Percentiles rank a stretch among this genome's conserved stretches.
phyloP scores from a whole-genome alignment of 2,797 vertebrate genomes.

The Geotrypetes seraphini region DNA sequence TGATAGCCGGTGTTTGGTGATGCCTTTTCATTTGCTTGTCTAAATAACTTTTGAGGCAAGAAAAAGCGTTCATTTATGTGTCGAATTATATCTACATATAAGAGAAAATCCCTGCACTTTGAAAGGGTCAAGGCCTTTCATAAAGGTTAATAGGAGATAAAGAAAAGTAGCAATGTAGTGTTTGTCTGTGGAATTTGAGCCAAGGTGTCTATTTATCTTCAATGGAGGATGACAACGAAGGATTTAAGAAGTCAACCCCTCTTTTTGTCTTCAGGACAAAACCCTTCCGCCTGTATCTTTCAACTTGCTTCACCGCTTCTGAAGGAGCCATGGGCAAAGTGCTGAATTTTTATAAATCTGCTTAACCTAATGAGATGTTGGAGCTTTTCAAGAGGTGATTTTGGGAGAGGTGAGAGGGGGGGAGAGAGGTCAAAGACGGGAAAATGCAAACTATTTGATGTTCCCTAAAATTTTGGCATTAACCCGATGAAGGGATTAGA shows the following conservation, averaged over 20 bases:
- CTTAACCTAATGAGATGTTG: slow-evolving; percentile 93
- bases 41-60: slow-evolving; percentile 28
- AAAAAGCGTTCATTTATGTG: slow-evolving; percentile 15
- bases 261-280: slow-evolving; percentile 82
- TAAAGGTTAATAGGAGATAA: slow-evolving; percentile 28
- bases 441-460: slow-evolving; percentile 4
- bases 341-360: slow-evolving; percentile 92
- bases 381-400: slow-evolving; percentile 69
- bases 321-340: slow-evolving; percentile 58
- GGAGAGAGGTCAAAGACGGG: not conserved
- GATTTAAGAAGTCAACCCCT: slow-evolving; percentile 82
- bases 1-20: not conserved
- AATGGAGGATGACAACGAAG: slow-evolving; percentile 68
- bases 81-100: slow-evolving; percentile 18
- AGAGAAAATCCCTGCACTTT: slow-evolving; percentile 13
- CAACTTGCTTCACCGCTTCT: slow-evolving; percentile 54
- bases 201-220: slow-evolving; percentile 47
- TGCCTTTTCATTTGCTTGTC: slow-evolving; percentile 21
- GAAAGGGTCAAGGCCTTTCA: slow-evolving; percentile 21
- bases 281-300: slow-evolving; percentile 68
- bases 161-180: slow-evolving; percentile 19
- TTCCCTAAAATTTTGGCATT: too few species aligned
- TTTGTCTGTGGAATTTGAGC: slow-evolving; percentile 39
- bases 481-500: too few species aligned
- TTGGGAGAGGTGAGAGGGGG: too few species aligned